These are phyloP conservation scores for Drosophila peninsularis DNA, from an alignment of 2,888 invertebrate genomes.

Conservation along the genomic window DNA sequence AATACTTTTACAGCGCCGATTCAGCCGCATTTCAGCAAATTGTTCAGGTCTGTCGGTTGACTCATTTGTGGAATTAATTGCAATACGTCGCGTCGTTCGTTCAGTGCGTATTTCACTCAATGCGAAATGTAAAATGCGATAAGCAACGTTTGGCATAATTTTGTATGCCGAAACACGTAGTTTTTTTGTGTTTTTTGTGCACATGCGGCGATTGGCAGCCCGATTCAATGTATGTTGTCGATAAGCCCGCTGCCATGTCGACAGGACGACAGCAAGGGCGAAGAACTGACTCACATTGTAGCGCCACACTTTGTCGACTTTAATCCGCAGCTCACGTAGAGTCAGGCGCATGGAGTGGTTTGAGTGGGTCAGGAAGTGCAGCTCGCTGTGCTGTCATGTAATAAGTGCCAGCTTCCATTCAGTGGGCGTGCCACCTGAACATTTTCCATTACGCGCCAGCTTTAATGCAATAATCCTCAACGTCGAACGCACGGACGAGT, in stretches of 20 bases:
- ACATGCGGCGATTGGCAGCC: conserved; percentile 27
- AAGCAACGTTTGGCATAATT: conserved; percentile 46
- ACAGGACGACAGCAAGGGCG: conserved; percentile 8
- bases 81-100: conserved; percentile 2
- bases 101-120: conserved; percentile 6
- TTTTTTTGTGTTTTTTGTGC: conserved; percentile 2
- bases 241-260: conserved; percentile 38
- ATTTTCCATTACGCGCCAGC: conserved; percentile 70
- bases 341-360: not conserved
- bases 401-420: conserved; percentile 47
- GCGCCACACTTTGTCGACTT: conserved; percentile 53
- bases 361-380: conserved; percentile 38
- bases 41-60: conserved; percentile 11
- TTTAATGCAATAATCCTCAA: conserved; percentile 80
- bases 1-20: not conserved
- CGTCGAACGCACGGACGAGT: conserved; percentile 78
- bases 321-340: conserved; percentile 52
- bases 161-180: conserved; percentile 38
- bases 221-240: conserved; percentile 53
- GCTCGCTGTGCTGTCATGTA: conserved; percentile 48
- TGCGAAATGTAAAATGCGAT: conserved; percentile 45
- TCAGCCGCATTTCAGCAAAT: conserved; percentile 4
- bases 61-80: conserved; percentile 30
- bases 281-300: conserved; percentile 18
- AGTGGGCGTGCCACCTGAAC: conserved; percentile 41